These are phyloP conservation scores for Coremacera marginata DNA, from an alignment of 2,888 invertebrate species.

Conservation along the genomic window DNA sequence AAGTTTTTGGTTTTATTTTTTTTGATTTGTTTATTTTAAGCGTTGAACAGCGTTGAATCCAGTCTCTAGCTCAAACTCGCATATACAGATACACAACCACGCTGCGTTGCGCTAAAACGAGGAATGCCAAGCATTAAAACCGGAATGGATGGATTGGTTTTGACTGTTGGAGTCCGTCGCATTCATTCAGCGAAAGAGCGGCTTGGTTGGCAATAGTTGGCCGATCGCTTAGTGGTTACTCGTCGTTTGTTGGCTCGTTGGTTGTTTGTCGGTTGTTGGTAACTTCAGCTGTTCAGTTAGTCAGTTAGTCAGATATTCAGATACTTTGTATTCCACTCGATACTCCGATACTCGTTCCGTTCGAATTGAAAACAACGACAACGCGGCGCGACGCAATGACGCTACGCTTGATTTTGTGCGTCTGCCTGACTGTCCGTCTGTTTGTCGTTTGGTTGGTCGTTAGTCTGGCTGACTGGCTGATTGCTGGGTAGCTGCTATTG, in stretches of 20 bases:
- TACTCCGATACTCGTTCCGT: constrained; percentile 12
- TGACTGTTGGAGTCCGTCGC: not conserved
- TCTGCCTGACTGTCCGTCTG: not conserved
- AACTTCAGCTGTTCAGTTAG: not conserved
- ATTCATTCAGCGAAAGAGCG: constrained; percentile 22
- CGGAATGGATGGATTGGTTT: constrained; percentile 21
- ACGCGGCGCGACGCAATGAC: constrained; percentile 10
- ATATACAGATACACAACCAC: constrained; percentile 16
- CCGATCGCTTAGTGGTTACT: constrained; percentile 1
- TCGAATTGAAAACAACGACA: constrained; percentile 11
- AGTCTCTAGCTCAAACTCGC: not conserved
- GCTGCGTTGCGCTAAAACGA: constrained; percentile 15
- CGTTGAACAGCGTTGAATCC: too few relatives aligned
- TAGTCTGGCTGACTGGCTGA: constrained; percentile 1
- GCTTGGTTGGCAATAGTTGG: constrained; percentile 10
- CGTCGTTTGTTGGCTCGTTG: constrained; percentile 8
- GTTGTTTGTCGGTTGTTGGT: constrained; percentile 12
- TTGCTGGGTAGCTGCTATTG: not conserved
- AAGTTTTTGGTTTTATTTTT: constrained; percentile 25
- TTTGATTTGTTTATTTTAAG: not conserved
- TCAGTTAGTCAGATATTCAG: not conserved
- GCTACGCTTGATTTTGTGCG: constrained; percentile 20
- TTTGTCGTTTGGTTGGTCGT: not conserved
- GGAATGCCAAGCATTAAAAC: constrained; percentile 29
- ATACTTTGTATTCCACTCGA: not conserved